Base-by-base conservation (phyloP, 2,797 vertebrate species). In the Hydrolagus colliei region DNA sequence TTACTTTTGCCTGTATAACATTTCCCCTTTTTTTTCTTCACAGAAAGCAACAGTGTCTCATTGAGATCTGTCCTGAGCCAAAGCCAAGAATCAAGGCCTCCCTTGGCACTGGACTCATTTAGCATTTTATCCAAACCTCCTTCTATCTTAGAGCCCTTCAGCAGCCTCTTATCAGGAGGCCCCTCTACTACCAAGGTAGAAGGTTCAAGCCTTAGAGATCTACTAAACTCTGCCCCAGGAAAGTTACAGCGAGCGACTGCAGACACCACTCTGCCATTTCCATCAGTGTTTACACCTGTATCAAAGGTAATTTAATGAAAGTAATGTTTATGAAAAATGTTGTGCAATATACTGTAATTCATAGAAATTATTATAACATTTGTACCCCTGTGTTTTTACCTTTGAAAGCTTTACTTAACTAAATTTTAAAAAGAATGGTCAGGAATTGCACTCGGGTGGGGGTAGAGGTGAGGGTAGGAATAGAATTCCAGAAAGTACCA, bases 141-240 rank as follows among this genome's bases (percentile, higher is more conserved):
- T 0, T 95, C 97, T 89, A 96, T 96, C 90, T 97, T 98, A 87
- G 99, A 99, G 92, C 95, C 99, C 84, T 99, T 99, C 90, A 99
- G 99, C 92, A 99, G 98, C 90, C 94, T 99, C 86, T 92, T 99
- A 88, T 90, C 99, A 91, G 97, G 98, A 87, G 95, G 95, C 88
- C 94, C 96, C 87, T 92, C 95, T 88, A 97, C 96, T 92, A 97
- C 96, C 88, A 99, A 98, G 92, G 92, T 96, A 0, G 98, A 99
- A 92, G 98, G 98, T 72, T 98, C 97, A 86, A 99, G 98, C 91
- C 95, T 99, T 87, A 93, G 98, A 90, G 97, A 99, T 91, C 93
- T 99, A 86, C 97, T 99, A 86, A 98, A 99, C 92, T 96, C 97
- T 0, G 97, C 97, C 85, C 96, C 97, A 0, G 98, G 98, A 86